These are phyloP conservation scores for Pygoscelis antarcticus DNA, from an alignment of 2,113 vertebrate genomes.

Conservation along the genomic window DNA sequence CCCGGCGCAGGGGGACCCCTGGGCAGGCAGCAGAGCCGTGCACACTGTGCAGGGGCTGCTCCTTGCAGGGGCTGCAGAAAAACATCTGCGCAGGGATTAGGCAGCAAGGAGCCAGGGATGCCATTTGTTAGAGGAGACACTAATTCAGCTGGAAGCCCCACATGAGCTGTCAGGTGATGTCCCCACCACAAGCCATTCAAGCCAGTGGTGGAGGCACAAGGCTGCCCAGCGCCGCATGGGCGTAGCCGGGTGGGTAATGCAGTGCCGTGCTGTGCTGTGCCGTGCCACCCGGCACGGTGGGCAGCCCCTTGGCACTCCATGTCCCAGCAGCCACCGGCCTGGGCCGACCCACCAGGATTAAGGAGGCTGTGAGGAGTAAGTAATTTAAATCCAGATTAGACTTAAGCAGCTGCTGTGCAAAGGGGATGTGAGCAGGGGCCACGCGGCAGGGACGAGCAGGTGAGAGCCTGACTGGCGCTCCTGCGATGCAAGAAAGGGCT, in stretches of 20 bases:
- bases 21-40: neutral
- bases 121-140: neutral
- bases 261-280: accelerated
- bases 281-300: accelerated
- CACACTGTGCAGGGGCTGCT: accelerated
- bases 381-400: slow-evolving; percentile 80
- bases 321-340: slow-evolving; percentile 22
- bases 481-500: neutral
- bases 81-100: neutral
- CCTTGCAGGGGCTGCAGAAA: neutral
- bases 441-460: neutral
- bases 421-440: neutral
- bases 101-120: neutral
- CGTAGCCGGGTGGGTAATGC: neutral
- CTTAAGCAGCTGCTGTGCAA: slow-evolving; percentile 27
- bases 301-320: neutral
- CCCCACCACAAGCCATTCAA: neutral
- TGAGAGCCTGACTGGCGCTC: neutral
- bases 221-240: accelerated
- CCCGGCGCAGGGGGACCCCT: accelerated
- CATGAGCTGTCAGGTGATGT: neutral
- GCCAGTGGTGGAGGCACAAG: neutral
- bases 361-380: neutral
- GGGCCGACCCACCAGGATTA: slow-evolving; percentile 70
- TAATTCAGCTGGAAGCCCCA: neutral